Conservation (phyloP, 2,113 vertebrate genomes). For the Spheniscus mendiculus region DNA sequence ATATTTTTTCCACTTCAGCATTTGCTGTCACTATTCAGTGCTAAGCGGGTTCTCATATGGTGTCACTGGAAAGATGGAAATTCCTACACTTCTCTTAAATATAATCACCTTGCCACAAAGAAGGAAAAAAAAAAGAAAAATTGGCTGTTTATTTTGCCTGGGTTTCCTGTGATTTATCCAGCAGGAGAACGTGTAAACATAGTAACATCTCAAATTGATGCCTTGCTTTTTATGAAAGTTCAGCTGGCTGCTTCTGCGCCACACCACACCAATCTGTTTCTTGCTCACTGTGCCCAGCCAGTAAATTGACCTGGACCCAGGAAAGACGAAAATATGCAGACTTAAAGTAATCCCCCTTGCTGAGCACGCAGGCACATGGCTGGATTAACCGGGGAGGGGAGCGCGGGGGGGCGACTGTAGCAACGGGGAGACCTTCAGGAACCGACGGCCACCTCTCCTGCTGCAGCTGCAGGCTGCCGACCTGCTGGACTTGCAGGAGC, state of each 20-base stretch:
- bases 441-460: neutral
- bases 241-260: neutral
- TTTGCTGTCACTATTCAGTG: conserved; percentile 60
- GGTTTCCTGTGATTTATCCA: neutral
- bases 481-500: neutral
- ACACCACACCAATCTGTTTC: neutral
- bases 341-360: conserved; percentile 55
- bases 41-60: conserved; percentile 42
- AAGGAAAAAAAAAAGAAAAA: neutral
- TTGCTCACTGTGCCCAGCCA: neutral
- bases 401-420: accelerated
- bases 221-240: neutral
- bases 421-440: neutral
- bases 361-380: conserved; percentile 31
- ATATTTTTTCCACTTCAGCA: conserved; percentile 67
- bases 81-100: conserved; percentile 40
- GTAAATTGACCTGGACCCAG: neutral
- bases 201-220: neutral
- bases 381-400: neutral
- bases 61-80: conserved; percentile 55
- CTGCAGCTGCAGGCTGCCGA: neutral
- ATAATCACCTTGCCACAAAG: conserved; percentile 45
- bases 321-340: conserved; percentile 56
- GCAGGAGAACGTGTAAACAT: neutral
- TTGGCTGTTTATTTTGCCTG: conserved; percentile 6